These are phyloP conservation scores for Taxidea taxus DNA, from an alignment of 2,113 vertebrate genomes.

Conservation along the genomic window DNA sequence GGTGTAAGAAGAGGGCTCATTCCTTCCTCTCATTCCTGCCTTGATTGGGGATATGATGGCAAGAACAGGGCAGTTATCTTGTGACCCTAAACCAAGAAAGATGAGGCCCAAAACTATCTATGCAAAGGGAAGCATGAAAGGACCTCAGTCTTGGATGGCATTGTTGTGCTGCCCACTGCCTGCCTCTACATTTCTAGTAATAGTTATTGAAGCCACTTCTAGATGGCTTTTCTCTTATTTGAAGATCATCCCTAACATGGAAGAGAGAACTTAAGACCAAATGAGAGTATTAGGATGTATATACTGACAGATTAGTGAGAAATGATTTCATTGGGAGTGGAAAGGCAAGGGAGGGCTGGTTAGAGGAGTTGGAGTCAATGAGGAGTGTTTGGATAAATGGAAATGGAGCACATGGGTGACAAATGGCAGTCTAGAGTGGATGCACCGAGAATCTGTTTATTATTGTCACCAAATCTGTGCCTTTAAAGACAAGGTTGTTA, in stretches of 20 bases:
- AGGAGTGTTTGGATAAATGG: neutral
- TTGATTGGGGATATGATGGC: neutral
- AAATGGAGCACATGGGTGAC: neutral
- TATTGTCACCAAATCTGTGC: neutral
- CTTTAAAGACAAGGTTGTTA: neutral
- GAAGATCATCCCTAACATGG: neutral
- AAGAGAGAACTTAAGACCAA: neutral
- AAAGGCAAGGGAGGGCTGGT: neutral
- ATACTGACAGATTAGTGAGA: neutral
- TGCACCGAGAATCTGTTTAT: neutral
- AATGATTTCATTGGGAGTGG: neutral
- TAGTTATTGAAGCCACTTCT: neutral
- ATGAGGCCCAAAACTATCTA: neutral
- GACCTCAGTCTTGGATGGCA: neutral
- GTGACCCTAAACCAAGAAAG: neutral
- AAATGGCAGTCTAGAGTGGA: neutral
- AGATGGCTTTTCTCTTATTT: neutral
- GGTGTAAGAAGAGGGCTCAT: neutral
- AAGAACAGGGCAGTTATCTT: neutral
- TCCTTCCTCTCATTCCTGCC: neutral
- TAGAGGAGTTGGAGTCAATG: neutral
- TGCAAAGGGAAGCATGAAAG: neutral
- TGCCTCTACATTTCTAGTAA: neutral
- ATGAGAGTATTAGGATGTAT: neutral
- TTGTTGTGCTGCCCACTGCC: neutral